Conservation (phyloP, 2,113 vertebrate genomes). For the Syngnathoides biaculeatus region DNA sequence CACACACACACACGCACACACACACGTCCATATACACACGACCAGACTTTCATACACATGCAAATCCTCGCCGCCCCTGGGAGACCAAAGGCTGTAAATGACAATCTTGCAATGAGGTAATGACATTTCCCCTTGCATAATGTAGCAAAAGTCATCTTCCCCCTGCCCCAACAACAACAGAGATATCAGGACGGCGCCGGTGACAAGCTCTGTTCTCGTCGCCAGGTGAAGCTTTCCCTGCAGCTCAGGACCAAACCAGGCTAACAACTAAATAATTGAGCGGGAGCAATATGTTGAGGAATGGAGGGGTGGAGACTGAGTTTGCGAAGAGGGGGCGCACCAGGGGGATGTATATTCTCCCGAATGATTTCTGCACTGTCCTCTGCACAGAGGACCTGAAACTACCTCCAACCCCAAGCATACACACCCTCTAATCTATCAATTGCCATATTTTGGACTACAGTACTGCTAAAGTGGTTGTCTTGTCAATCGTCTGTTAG, state of each 20-base stretch:
- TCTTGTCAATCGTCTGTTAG: neutral
- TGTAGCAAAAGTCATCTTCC: conserved; percentile 52
- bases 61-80: conserved; percentile 23
- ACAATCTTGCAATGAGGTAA: conserved; percentile 61
- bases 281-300: conserved; percentile 78
- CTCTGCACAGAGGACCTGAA: conserved; percentile 53
- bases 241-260: conserved; percentile 74
- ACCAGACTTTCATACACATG: conserved; percentile 4
- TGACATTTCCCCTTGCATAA: conserved; percentile 61
- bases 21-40: conserved; percentile 1
- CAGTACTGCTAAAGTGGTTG: neutral
- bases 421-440: neutral
- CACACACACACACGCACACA: conserved; percentile 9
- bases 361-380: conserved; percentile 59
- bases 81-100: conserved; percentile 55
- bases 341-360: conserved; percentile 39
- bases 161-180: conserved; percentile 44
- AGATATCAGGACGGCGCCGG: conserved; percentile 62
- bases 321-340: conserved; percentile 1
- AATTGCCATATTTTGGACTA: conserved; percentile 28
- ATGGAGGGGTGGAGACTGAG: conserved; percentile 22
- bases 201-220: conserved; percentile 75
- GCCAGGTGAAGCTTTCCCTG: conserved; percentile 80
- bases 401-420: no score
- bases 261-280: conserved; percentile 85